Evolutionary conservation across 2,113 vertebrate species (phyloP).

Genomic region (Phalacrocorax pelagicus): DNA sequence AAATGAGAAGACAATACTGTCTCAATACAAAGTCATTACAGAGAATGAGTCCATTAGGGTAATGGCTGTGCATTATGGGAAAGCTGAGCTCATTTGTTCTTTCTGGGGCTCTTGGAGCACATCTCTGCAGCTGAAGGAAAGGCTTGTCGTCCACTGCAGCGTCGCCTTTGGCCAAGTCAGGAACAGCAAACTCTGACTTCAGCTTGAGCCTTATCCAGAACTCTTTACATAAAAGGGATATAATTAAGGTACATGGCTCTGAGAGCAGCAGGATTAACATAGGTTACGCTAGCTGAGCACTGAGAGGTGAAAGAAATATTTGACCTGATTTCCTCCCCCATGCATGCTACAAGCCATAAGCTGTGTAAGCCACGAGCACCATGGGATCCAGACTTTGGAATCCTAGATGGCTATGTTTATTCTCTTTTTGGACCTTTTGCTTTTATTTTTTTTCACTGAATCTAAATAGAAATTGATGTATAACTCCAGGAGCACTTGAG

Average conservation of each 20-base stretch:
- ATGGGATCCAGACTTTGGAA: background rate
- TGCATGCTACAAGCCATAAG: background rate
- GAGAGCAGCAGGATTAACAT: background rate
- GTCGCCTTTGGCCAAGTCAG: background rate
- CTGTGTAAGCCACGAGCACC: background rate
- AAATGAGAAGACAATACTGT: background rate
- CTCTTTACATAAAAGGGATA: background rate
- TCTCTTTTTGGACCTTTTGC: background rate
- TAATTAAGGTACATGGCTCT: fast-evolving
- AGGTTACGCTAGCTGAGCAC: background rate
- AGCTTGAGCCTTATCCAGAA: background rate
- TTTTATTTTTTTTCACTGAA: background rate
- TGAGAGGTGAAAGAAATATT: background rate
- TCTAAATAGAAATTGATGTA: slow-evolving; percentile 12
- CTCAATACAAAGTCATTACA: background rate
- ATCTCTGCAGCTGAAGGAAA: background rate
- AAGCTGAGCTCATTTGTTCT: background rate
- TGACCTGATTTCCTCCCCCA: background rate
- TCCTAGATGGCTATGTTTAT: background rate
- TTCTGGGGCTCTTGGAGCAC: background rate
- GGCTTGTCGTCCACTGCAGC: background rate
- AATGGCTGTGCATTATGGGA: background rate
- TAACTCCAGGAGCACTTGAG: slow-evolving; percentile 11
- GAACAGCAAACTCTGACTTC: background rate
- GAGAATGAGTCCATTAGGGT: background rate